Evolutionary conservation across 2,888 invertebrate species (phyloP).

Genomic region (Disparrhopalites patrizii): DNA sequence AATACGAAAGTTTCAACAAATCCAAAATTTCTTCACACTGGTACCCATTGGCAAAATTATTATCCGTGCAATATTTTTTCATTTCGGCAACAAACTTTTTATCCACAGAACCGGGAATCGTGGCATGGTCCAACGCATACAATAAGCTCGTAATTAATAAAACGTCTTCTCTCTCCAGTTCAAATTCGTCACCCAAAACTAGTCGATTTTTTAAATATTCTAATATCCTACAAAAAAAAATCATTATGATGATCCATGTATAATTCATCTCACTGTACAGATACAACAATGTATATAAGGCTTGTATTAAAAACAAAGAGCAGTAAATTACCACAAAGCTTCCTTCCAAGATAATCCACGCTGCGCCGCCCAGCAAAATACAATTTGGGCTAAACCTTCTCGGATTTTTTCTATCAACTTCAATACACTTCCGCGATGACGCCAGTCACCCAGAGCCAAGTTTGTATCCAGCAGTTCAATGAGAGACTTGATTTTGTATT

Average conservation of each 20-base stretch:
- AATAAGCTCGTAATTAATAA: constrained; percentile 33
- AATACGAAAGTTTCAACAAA: constrained; percentile 34
- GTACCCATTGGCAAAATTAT: constrained; percentile 29
- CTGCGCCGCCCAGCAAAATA: constrained; percentile 75
- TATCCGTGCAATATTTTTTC: constrained; percentile 36
- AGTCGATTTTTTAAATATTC: constrained; percentile 34
- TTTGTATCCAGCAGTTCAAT: constrained; percentile 76
- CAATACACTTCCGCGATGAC: constrained; percentile 74
- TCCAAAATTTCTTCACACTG: constrained; percentile 43
- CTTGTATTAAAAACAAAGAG: neutral
- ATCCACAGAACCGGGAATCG: constrained; percentile 31
- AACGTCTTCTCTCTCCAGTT: constrained; percentile 35
- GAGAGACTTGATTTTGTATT: constrained; percentile 61
- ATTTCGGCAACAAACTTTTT: constrained; percentile 37
- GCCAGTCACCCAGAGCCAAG: constrained; percentile 80
- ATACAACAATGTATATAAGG: too few relatives aligned
- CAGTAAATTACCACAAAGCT: constrained; percentile 51
- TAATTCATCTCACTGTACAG: neutral
- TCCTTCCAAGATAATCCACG: constrained; percentile 68
- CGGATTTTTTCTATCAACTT: constrained; percentile 72
- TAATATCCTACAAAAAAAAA: constrained; percentile 30
- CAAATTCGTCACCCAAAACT: constrained; percentile 23
- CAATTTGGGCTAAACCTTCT: constrained; percentile 65
- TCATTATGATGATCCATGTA: neutral
- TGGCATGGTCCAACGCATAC: constrained; percentile 34